phyloP scores from a whole-genome alignment of 1,140 invertebrate genomes.

The Drosophila kanapiae region DNA sequence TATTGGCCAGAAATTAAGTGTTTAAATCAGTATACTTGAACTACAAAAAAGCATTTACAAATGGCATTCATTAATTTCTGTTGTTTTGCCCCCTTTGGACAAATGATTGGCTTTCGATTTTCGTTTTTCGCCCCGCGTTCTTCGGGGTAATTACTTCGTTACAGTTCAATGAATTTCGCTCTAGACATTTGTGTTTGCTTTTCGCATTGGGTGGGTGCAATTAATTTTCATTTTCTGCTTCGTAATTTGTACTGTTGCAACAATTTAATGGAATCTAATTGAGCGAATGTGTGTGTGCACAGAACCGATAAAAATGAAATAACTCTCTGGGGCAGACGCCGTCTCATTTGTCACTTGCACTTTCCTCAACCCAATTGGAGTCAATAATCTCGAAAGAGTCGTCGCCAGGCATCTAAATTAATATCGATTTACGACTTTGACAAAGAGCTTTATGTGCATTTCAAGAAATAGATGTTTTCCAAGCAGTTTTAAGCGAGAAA shows the following conservation, averaged over 20 bases:
- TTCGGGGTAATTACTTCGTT: slow-evolving; percentile 42
- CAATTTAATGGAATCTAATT: slow-evolving; percentile 69
- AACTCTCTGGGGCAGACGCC: slow-evolving; percentile 9
- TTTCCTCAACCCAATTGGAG: slow-evolving; percentile 54
- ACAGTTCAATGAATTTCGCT: slow-evolving; percentile 57
- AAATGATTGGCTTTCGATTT: slow-evolving; percentile 47
- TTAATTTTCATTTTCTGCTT: slow-evolving; percentile 62
- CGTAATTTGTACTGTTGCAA: slow-evolving; percentile 49
- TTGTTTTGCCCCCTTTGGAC: slow-evolving; percentile 13
- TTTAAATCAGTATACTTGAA: background rate
- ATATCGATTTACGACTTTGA: slow-evolving; percentile 24
- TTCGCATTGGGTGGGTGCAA: slow-evolving; percentile 46
- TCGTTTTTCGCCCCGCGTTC: slow-evolving; percentile 1
- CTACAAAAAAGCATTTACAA: slow-evolving; percentile 7
- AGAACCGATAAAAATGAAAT: slow-evolving; percentile 39
- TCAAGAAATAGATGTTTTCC: background rate
- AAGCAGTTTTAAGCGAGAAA: slow-evolving; percentile 8
- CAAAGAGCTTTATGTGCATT: slow-evolving; percentile 3
- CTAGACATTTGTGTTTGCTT: slow-evolving; percentile 37
- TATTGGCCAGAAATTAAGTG: background rate
- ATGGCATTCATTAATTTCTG: slow-evolving; percentile 31
- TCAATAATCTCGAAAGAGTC: slow-evolving; percentile 42
- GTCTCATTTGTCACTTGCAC: slow-evolving; percentile 56
- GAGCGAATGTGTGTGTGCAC: slow-evolving; percentile 33
- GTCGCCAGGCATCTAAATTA: slow-evolving; percentile 31